Percentiles rank a stretch among this genome's conserved stretches.
These are phyloP conservation scores for Aleiodes testaceus DNA, from an alignment of 2,888 invertebrate species.

Conservation along the genomic window DNA sequence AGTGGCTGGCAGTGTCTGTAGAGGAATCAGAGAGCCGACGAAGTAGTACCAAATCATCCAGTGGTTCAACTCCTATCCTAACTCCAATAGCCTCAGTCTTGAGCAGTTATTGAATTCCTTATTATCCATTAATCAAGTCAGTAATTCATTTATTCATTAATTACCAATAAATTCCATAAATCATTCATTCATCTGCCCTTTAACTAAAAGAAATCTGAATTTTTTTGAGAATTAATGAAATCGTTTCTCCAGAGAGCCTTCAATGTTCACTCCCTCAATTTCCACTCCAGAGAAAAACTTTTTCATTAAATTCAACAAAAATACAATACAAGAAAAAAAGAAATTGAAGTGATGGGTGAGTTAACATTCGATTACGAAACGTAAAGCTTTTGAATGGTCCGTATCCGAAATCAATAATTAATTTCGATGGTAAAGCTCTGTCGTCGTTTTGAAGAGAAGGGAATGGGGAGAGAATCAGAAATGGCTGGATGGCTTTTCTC, in stretches of 20 bases:
- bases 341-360: conserved; percentile 55
- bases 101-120: conserved; percentile 47
- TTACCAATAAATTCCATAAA: not conserved
- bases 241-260: not conserved
- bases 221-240: no score
- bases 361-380: conserved; percentile 68
- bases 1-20: conserved; percentile 55
- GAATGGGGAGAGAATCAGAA: conserved; percentile 56
- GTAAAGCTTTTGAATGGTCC: conserved; percentile 60
- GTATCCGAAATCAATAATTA: conserved; percentile 73
- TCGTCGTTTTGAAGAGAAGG: conserved; percentile 43
- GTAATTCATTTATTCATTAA: conserved; percentile 1
- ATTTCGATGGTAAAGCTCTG: conserved; percentile 62
- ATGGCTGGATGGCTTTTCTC: conserved; percentile 56
- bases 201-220: no score
- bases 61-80: conserved; percentile 56
- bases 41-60: conserved; percentile 52
- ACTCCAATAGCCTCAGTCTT: conserved; percentile 56
- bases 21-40: conserved; percentile 57
- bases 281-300: not conserved
- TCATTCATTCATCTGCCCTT: no score
- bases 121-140: conserved; percentile 28
- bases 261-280: conserved; percentile 11
- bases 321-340: conserved; percentile 28
- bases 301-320: conserved; percentile 30